Base-by-base conservation (phyloP, 2,797 vertebrate genomes). In the Coluber constrictor region DNA sequence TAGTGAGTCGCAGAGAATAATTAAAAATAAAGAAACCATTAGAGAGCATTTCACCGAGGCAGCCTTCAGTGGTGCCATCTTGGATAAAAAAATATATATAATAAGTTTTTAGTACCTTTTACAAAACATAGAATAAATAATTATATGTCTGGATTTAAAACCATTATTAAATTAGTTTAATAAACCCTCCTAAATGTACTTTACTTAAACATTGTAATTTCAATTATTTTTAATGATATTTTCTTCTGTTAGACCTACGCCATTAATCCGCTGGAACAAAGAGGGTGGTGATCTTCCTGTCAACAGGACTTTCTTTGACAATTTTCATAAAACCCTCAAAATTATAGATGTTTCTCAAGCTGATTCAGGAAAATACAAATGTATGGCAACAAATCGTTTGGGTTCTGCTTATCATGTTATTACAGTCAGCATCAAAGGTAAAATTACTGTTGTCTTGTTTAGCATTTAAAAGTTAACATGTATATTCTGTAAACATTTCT, bases 391-490 rank as follows among this genome's bases (percentile, higher is more conserved):
- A 96, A 99, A 99, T 96, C 16, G 9, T 0, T 95, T 98, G 23
- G 99, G 98, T 96, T 97, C 97, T 0, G 96, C 96, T 93, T 98
- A 98, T 94, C 99, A 99, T 95, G 98, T 97, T 94, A 98, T 99
- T 97, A 98, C 96, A 5, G 98, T 99, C 92, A 97, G 97, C n/a
- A 98, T 99, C 92, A 99, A 98, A 99, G 98, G 99, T 99, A 97
- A 93, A 91, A 32, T 60, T 88, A 83, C 70, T 83, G 23, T 83
- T 47, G 11, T 56, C 63, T 7, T 90, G 20, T 90, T 83, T 25
- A 55, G 5, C 27, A 74, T 37, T 90, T 74, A 70, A 37, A 90
- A 66, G 23, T n/a, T 90, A 4, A 5, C 11, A 12, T 90, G 32
- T 90, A 37, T 56, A 90, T 90, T 90, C 15, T 66, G 18, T n/a